phyloP scores from a whole-genome alignment of 2,888 invertebrate genomes.

The Tipula lateralis region DNA sequence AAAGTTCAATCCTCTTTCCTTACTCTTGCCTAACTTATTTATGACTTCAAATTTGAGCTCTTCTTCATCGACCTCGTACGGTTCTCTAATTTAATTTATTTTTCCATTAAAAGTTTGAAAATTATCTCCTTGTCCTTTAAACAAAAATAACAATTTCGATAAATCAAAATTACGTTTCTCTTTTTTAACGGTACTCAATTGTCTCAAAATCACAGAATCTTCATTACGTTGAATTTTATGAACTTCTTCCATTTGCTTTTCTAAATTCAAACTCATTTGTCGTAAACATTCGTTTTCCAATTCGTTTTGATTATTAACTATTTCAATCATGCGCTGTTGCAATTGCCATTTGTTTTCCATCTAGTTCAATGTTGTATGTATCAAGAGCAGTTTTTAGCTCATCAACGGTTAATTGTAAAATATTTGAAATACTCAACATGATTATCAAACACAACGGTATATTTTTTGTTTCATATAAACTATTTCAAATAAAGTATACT shows the following conservation, averaged over 20 bases:
- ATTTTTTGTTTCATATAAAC: too few species aligned
- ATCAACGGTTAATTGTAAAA: neutral
- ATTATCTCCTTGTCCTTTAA: neutral
- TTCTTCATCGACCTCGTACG: neutral
- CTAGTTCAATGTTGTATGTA: neutral
- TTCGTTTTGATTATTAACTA: neutral
- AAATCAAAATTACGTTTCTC: neutral
- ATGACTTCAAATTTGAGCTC: neutral
- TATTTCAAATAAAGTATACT: too few species aligned
- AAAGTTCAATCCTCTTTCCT: neutral
- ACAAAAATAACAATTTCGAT: neutral
- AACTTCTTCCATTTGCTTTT: neutral
- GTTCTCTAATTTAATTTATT: neutral
- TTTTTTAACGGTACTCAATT: neutral
- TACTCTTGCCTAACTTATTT: neutral
- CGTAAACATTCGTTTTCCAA: neutral
- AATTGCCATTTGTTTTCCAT: neutral
- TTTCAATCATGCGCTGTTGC: neutral
- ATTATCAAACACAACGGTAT: too few species aligned
- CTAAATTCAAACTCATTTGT: neutral
- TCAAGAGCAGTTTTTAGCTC: too few species aligned
- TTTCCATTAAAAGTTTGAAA: neutral
- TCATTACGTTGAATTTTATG: neutral
- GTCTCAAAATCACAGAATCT: neutral
- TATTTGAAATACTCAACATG: neutral